Evolutionary conservation across 2,888 invertebrate genomes (phyloP), one percentile per base, ranked within the genome.

Genomic region (Melolontha melolontha): DNA sequence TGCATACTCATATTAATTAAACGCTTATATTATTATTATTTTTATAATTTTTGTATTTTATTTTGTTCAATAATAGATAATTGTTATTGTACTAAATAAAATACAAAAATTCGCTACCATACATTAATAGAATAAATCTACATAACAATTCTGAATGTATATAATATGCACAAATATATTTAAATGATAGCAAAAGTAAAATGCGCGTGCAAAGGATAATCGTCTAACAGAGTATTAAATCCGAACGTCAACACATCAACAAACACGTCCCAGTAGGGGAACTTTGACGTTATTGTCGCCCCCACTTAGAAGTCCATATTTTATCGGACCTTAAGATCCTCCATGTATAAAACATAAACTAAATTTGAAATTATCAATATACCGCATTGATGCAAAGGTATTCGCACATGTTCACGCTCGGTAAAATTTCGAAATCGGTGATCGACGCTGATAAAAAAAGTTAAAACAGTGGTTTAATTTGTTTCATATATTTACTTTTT

Each of bases 301-400:
- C 72, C 66, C 65, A 2, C 59, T 50, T 65, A 71, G 68, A 63
- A 50, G 64, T 66, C 59, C 70, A 70, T n/a, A n/a, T n/a, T 68
- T 69, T 55, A 64, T 62, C 29, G 49, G 64, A 69, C 67, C 54
- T 70, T 71, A 72, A 72, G 68, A 70, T 71, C 71, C 73, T 68
- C 68, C 67, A 70, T 67, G 68, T 54, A 67, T 64, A 67, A 68
- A 50, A 49, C 70, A 71, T 68, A 68, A 64, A 70, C 65, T 63
- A 49, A 66, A 66, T 66, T 66, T 55, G 29, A 64, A 64, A 42
- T 51, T 64, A 44, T 44, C 59, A 59, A 64, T 55, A 57, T 40
- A 47, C 39, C 44, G 57, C 47, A 57, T 66, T 50, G 55, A 49
- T 50, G 22, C 29, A 59, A 59, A 59, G 44, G 42, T 41, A 59